A percentile compares a stretch with the other conserved stretches of the same genome.
Evolutionary conservation across 2,888 invertebrate genomes (phyloP).

Genomic region (Lathronympha strigana): DNA sequence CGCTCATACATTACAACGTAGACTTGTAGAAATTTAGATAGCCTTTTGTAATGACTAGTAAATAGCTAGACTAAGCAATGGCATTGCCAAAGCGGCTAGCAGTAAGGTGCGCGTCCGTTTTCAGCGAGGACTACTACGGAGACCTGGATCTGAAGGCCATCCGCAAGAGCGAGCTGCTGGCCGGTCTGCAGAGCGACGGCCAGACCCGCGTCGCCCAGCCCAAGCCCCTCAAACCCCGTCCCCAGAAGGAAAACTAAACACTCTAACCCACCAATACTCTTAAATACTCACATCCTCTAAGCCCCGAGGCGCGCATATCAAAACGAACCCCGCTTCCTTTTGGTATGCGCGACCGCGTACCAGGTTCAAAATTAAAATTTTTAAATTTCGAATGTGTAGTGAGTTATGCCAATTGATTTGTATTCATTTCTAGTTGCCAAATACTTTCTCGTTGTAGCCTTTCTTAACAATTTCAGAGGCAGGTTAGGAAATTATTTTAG

Average conservation of each 20-base stretch:
- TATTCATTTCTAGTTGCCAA: constrained; percentile 81
- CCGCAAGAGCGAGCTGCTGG: constrained; percentile 96
- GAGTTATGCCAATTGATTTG: constrained; percentile 71
- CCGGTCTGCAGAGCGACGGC: constrained; percentile 88
- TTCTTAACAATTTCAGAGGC: constrained; percentile 72
- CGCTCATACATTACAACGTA: constrained; percentile 59
- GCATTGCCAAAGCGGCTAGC: constrained; percentile 64
- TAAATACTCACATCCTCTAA: constrained; percentile 75
- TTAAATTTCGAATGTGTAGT: constrained; percentile 58
- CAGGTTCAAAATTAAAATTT: constrained; percentile 69
- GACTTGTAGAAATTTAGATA: constrained; percentile 71
- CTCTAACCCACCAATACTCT: constrained; percentile 64
- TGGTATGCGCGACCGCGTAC: constrained; percentile 66
- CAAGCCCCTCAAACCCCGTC: constrained; percentile 83
- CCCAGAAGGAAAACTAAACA: constrained; percentile 82
- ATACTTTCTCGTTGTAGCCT: constrained; percentile 74
- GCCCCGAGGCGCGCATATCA: constrained; percentile 63
- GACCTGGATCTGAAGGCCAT: constrained; percentile 97
- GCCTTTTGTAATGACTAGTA: constrained; percentile 53
- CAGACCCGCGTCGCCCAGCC: constrained; percentile 69
- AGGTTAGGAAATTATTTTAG: constrained; percentile 69
- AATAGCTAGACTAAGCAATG: constrained; percentile 55
- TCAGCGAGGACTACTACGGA: constrained; percentile 98
- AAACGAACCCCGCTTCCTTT: constrained; percentile 55
- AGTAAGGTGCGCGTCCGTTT: constrained; percentile 82